Evolutionary conservation across 2,888 invertebrate genomes (phyloP).

Genomic region (Caenorhabditis drosophilae): DNA sequence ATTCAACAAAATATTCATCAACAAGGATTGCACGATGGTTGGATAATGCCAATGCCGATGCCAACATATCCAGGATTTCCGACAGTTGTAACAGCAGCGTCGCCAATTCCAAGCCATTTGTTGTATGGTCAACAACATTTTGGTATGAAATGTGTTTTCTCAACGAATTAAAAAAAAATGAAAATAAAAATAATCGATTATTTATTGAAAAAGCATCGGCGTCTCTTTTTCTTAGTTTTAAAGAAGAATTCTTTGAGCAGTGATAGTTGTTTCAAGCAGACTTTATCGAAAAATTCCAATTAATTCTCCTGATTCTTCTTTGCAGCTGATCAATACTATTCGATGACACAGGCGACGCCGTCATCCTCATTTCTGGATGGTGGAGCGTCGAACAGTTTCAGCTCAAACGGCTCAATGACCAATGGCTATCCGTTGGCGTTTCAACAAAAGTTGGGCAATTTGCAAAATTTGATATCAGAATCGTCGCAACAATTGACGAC

Average conservation of each 20-base stretch:
- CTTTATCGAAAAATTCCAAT: no score
- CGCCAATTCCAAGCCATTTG: constrained; percentile 16
- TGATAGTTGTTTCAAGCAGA: no score
- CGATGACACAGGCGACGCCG: constrained; percentile 25
- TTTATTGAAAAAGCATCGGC: no score
- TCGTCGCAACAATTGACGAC: constrained; percentile 5
- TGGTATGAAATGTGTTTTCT: constrained; percentile 19
- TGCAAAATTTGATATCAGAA: constrained; percentile 17
- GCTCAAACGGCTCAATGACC: background rate
- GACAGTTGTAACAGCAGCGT: constrained; percentile 10
- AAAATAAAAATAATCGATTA: no score
- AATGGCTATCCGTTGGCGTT: constrained; percentile 9
- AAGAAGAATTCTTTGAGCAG: background rate
- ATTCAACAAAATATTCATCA: background rate
- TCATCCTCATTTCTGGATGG: constrained; percentile 31
- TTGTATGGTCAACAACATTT: constrained; percentile 15
- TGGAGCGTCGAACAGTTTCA: background rate
- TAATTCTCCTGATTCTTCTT: no score
- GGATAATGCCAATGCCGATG: constrained; percentile 35
- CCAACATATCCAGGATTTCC: constrained; percentile 9
- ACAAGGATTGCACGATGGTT: constrained; percentile 4
- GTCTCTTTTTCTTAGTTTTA: constrained; percentile 2
- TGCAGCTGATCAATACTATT: constrained; percentile 41
- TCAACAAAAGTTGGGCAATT: constrained; percentile 17
- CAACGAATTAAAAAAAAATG: background rate